Evolutionary conservation across 1,140 invertebrate species (phyloP).

Genomic region (Aphis gossypii): DNA sequence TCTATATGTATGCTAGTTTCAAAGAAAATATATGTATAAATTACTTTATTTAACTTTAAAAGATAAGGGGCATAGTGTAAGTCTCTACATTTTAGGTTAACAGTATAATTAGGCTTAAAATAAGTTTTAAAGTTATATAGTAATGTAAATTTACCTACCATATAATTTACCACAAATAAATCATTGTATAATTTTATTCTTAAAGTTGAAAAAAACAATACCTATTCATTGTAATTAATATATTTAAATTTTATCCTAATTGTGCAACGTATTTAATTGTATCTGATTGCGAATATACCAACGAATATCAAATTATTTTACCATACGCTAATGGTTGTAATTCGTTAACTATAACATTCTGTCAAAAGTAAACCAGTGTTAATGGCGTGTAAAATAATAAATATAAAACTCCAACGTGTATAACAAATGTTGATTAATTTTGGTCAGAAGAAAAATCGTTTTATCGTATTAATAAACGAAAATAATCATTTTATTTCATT

Average conservation of each 20-base stretch:
- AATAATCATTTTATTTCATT: neutral
- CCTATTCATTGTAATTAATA: neutral
- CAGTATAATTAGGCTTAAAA: neutral
- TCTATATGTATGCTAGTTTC: neutral
- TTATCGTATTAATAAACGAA: neutral
- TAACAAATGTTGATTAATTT: neutral
- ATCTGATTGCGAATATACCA: neutral
- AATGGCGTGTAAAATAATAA: neutral
- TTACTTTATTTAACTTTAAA: neutral
- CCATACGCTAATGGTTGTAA: neutral
- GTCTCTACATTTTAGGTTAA: neutral
- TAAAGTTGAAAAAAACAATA: neutral
- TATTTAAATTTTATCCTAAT: neutral
- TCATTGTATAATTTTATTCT: neutral
- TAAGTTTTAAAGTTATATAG: neutral
- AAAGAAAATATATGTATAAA: neutral
- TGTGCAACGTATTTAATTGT: neutral
- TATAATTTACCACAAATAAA: neutral
- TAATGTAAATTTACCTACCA: neutral
- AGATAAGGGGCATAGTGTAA: neutral
- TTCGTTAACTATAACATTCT: neutral
- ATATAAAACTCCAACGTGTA: neutral
- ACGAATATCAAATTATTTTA: conserved; percentile 20
- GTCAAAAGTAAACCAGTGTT: conserved; percentile 10
- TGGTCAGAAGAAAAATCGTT: neutral